Conservation (phyloP, 2,888 invertebrate genomes). For the Chalcosyrphus nemorum region DNA sequence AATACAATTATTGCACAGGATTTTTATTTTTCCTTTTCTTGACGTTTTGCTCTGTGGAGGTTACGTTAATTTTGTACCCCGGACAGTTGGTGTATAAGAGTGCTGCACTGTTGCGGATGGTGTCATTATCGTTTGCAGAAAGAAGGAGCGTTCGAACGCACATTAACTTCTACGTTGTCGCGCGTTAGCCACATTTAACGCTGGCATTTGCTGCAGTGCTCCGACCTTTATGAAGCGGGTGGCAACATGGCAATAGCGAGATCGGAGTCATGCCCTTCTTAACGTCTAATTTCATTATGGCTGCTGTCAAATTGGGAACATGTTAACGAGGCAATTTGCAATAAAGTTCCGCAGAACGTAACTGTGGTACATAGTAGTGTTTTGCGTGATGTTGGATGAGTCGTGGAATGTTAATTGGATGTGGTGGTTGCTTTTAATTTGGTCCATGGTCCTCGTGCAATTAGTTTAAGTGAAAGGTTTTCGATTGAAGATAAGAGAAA, state of each 20-base stretch:
- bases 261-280: slow-evolving; percentile 2
- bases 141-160: slow-evolving; percentile 13
- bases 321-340: slow-evolving; percentile 49
- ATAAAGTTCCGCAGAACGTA: slow-evolving; percentile 22
- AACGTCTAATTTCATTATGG: slow-evolving; percentile 42
- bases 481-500: background rate
- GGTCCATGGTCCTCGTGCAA: background rate
- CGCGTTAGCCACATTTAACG: slow-evolving; percentile 14
- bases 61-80: slow-evolving; percentile 26
- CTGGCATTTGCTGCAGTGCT: slow-evolving; percentile 8
- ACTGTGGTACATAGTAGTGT: slow-evolving; percentile 1
- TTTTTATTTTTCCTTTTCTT: slow-evolving; percentile 8
- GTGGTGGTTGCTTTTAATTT: background rate
- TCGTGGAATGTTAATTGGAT: slow-evolving; percentile 11
- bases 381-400: slow-evolving; percentile 1
- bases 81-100: slow-evolving; percentile 17
- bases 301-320: slow-evolving; percentile 34
- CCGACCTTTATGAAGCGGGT: background rate
- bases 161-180: slow-evolving; percentile 53
- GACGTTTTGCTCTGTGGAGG: background rate
- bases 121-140: slow-evolving; percentile 36
- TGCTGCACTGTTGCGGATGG: slow-evolving; percentile 18
- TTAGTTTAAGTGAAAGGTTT: background rate
- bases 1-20: slow-evolving; percentile 32
- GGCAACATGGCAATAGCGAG: background rate